These are phyloP conservation scores for Bufo gargarizans DNA, from an alignment of 2,113 vertebrate species.

Conservation along the genomic window DNA sequence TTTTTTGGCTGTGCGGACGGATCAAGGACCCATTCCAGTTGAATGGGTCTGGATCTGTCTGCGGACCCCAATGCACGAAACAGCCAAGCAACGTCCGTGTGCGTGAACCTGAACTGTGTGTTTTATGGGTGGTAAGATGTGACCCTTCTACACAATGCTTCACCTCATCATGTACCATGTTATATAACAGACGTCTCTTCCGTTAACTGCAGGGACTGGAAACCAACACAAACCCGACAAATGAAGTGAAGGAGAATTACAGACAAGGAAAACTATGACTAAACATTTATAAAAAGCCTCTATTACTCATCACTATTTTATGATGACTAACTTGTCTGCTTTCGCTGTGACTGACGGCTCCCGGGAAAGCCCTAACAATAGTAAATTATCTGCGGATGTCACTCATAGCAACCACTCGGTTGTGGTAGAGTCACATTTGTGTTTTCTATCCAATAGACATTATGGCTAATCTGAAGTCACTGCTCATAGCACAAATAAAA, in stretches of 20 bases:
- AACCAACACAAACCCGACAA: slow-evolving; percentile 1
- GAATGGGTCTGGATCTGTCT: too few species aligned
- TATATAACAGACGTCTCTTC: neutral
- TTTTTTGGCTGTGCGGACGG: too few species aligned
- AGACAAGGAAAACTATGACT: slow-evolving; percentile 16
- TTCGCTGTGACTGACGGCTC: neutral
- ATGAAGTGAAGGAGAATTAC: neutral
- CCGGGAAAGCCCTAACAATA: neutral
- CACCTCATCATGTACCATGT: neutral
- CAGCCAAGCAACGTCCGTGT: too few species aligned
- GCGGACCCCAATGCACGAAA: too few species aligned
- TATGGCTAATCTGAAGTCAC: too few species aligned
- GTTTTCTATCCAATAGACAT: neutral
- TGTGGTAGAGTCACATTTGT: neutral
- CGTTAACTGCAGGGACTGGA: neutral
- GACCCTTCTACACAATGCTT: neutral
- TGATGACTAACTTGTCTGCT: slow-evolving; percentile 21
- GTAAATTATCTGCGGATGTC: neutral
- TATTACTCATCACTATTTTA: slow-evolving; percentile 30
- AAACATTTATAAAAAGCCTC: slow-evolving; percentile 21
- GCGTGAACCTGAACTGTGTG: too few species aligned
- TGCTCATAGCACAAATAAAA: too few species aligned
- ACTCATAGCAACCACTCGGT: neutral
- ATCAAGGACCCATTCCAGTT: too few species aligned
- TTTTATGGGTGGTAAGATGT: too few species aligned